Percentiles rank a stretch among this genome's conserved stretches.
phyloP scores from a whole-genome alignment of 2,113 vertebrate species.

The Felis catus region DNA sequence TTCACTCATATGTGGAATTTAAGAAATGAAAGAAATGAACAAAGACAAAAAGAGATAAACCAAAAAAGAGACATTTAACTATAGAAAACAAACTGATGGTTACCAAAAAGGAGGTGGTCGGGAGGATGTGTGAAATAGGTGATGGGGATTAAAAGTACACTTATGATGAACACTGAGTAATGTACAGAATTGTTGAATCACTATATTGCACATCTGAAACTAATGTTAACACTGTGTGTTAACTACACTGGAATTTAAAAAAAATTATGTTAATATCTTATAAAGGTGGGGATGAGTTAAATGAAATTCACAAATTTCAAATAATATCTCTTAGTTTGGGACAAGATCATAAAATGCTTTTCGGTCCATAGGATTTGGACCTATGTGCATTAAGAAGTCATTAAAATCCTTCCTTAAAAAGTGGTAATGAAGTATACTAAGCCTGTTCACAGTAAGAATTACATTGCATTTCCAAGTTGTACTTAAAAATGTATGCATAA shows the following conservation, averaged over 20 bases:
- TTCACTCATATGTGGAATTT: not conserved
- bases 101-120: not conserved
- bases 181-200: not conserved
- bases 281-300: not conserved
- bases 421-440: not conserved
- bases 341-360: not conserved
- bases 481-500: not conserved
- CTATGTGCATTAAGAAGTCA: fast-evolving
- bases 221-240: not conserved
- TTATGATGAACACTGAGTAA: not conserved
- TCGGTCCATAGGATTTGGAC: not conserved
- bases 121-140: not conserved
- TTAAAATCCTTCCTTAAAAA: not conserved
- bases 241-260: not conserved
- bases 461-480: not conserved
- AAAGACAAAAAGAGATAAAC: not conserved
- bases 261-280: not conserved
- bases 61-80: not conserved
- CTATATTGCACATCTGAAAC: not conserved
- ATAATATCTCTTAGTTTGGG: not conserved
- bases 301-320: not conserved
- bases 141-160: not conserved
- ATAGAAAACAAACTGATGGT: not conserved
- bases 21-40: not conserved
- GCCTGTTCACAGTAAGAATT: not conserved